A percentile compares a stretch with the other conserved stretches of the same genome.
Evolutionary conservation across 2,797 vertebrate genomes (phyloP).

Genomic region (Anabacerthia variegaticeps): DNA sequence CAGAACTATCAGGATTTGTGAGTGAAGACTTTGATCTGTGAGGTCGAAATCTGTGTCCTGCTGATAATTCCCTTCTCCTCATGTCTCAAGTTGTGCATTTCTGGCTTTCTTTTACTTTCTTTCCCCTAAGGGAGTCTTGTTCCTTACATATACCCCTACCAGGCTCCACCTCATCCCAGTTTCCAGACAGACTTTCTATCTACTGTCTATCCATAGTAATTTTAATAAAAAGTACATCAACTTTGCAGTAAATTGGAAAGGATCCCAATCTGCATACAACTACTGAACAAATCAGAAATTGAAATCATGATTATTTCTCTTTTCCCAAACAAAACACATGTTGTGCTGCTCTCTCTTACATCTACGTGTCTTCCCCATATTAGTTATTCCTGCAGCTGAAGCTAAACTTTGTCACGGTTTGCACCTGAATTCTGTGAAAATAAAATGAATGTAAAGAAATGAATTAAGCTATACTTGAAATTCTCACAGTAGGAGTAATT

Average conservation of each 20-base stretch:
- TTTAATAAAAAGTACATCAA: not conserved
- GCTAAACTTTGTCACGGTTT: not conserved
- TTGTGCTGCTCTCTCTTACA: not conserved
- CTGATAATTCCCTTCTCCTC: not conserved
- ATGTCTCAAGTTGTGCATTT: not conserved
- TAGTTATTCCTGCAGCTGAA: not conserved
- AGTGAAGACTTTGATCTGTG: not conserved
- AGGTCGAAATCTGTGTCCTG: not conserved
- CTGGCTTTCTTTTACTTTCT: not conserved
- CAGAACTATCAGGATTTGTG: not conserved
- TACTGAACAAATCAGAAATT: not conserved
- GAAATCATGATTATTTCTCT: rapidly evolving
- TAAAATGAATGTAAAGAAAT: not conserved
- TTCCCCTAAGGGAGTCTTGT: not conserved
- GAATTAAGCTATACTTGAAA: not conserved
- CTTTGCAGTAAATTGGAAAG: not conserved
- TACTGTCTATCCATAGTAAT: not conserved
- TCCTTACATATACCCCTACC: not conserved
- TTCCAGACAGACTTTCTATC: not conserved
- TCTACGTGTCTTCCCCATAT: not conserved
- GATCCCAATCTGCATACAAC: not conserved
- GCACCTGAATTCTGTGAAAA: not conserved
- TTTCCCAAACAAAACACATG: not conserved
- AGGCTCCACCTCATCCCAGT: not conserved
- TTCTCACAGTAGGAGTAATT: not conserved